Conservation (phyloP, 2,888 invertebrate species). For the Pheosia tremula region DNA sequence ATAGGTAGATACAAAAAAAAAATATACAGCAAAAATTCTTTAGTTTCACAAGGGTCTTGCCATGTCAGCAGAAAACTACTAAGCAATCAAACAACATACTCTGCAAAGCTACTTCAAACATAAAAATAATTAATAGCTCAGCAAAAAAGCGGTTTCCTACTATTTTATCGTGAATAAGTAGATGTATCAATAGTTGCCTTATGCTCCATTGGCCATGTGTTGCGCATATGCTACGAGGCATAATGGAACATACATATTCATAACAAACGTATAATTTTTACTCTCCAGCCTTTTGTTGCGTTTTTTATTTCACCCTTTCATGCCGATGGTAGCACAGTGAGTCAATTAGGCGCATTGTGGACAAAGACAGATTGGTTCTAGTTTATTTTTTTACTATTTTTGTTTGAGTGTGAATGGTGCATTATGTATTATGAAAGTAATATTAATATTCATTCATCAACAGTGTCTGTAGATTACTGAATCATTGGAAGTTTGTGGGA, state of each 20-base stretch:
- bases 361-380: constrained; percentile 49
- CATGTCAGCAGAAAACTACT: too few species aligned
- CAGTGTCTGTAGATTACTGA: neutral
- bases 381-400: constrained; percentile 26
- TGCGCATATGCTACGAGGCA: constrained; percentile 61
- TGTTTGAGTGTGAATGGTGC: constrained; percentile 8
- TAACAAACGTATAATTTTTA: constrained; percentile 69
- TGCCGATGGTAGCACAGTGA: constrained; percentile 53
- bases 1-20: too few species aligned
- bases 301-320: constrained; percentile 67
- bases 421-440: constrained; percentile 6
- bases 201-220: constrained; percentile 73
- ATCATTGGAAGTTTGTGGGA: neutral
- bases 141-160: constrained; percentile 16
- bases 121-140: constrained; percentile 7
- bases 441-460: constrained; percentile 4
- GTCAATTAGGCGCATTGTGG: constrained; percentile 65
- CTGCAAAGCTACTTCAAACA: constrained; percentile 3
- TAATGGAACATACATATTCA: constrained; percentile 65
- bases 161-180: constrained; percentile 11
- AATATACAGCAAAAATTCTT: too few species aligned
- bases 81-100: neutral
- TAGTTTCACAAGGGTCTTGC: too few species aligned
- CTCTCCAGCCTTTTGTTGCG: constrained; percentile 65
- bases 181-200: constrained; percentile 55